Conservation (phyloP, 2,888 invertebrate genomes). For the Caradrina kadenii region DNA sequence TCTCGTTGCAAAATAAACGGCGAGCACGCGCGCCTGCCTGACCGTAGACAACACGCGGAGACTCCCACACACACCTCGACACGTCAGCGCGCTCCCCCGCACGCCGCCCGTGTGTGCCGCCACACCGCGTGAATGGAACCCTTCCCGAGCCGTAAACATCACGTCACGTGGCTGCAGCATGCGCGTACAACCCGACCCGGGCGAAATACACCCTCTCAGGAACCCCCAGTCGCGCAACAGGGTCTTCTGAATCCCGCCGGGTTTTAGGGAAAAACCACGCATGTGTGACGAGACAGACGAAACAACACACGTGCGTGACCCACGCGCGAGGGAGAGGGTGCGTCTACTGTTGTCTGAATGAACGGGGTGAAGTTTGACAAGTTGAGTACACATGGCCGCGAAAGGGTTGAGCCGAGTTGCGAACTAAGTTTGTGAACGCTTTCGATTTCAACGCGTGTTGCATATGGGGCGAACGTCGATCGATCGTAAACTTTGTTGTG, state of each 20-base stretch:
- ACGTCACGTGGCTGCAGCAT: slow-evolving; percentile 76
- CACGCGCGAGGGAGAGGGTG: slow-evolving; percentile 80
- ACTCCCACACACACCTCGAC: slow-evolving; percentile 83
- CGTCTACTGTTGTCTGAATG: slow-evolving; percentile 83
- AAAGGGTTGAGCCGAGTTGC: slow-evolving; percentile 85
- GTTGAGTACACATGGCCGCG: slow-evolving; percentile 83
- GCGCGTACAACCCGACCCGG: slow-evolving; percentile 73
- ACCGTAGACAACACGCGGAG: slow-evolving; percentile 86
- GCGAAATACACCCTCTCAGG: slow-evolving; percentile 49
- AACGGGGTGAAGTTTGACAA: slow-evolving; percentile 85
- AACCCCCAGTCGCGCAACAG: slow-evolving; percentile 57
- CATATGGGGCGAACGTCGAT: slow-evolving; percentile 85
- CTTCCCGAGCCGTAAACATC: slow-evolving; percentile 74
- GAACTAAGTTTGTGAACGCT: slow-evolving; percentile 82
- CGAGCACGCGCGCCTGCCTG: slow-evolving; percentile 84
- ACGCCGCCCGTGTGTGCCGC: slow-evolving; percentile 64
- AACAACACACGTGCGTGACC: slow-evolving; percentile 84
- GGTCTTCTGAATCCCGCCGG: slow-evolving; percentile 67
- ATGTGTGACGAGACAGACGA: slow-evolving; percentile 77
- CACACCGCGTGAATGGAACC: slow-evolving; percentile 82
- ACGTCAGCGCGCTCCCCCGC: slow-evolving; percentile 63
- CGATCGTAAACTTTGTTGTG: slow-evolving; percentile 80
- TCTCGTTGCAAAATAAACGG: slow-evolving; percentile 89
- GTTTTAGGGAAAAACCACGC: slow-evolving; percentile 77
- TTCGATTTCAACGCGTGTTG: slow-evolving; percentile 87